Conservation (phyloP, 2,888 invertebrate genomes). For the Dynastes hyllus region DNA sequence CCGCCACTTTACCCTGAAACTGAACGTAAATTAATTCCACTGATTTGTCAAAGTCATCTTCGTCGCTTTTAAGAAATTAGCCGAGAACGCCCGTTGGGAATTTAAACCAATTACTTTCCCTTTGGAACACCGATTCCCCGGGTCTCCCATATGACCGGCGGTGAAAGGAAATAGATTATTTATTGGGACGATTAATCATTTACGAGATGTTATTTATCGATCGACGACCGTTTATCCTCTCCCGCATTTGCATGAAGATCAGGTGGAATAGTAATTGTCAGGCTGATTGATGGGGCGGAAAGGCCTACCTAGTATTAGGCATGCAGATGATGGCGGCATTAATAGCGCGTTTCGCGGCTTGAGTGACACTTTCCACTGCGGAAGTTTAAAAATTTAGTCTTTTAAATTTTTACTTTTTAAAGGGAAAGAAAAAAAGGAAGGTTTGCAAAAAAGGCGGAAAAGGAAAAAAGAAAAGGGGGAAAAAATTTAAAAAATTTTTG, state of each 20-base stretch:
- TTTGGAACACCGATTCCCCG: too few relatives aligned
- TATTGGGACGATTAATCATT: conserved; percentile 44
- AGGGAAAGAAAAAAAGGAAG: too few relatives aligned
- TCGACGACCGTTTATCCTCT: conserved; percentile 26
- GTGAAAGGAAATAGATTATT: conserved; percentile 44
- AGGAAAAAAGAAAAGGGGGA: too few relatives aligned
- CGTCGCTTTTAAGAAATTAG: background rate
- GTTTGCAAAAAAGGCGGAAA: too few relatives aligned
- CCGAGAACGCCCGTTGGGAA: background rate
- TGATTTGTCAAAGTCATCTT: background rate
- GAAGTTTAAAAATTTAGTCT: too few relatives aligned
- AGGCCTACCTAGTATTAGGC: conserved; percentile 7
- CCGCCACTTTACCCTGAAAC: too few relatives aligned
- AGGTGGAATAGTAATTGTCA: conserved; percentile 33
- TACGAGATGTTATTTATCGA: conserved; percentile 45
- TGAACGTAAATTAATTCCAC: background rate
- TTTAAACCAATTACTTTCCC: conserved; percentile 23
- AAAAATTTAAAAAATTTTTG: too few relatives aligned
- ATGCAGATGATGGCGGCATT: too few relatives aligned
- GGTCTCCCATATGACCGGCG: background rate
- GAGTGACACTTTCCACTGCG: too few relatives aligned
- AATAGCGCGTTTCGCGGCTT: too few relatives aligned
- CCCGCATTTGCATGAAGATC: conserved; percentile 39
- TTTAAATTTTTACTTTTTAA: too few relatives aligned
- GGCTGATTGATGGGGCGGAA: conserved; percentile 32